Evolutionary conservation across 2,113 vertebrate genomes (phyloP).

Genomic region (Sardina pilchardus): DNA sequence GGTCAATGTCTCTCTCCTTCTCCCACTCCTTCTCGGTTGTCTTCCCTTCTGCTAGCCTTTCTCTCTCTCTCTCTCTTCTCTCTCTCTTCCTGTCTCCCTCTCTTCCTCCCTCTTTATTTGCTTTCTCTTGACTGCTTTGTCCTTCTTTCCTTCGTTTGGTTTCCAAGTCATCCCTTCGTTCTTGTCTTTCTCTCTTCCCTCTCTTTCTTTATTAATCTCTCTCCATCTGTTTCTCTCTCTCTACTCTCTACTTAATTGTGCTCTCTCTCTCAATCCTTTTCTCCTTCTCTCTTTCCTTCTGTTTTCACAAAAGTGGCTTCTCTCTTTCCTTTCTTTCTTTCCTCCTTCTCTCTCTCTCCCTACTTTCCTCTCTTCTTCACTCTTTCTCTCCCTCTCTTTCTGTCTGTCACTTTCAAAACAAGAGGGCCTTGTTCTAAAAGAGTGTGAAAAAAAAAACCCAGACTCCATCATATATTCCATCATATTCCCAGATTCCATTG

Average conservation of each 20-base stretch:
- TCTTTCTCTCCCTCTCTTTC: background rate
- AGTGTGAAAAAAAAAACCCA: constrained; percentile 7
- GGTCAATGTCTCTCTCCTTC: background rate
- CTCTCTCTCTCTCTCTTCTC: background rate
- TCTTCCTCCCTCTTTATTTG: background rate
- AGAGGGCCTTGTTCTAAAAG: background rate
- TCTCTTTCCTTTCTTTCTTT: background rate
- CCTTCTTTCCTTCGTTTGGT: background rate
- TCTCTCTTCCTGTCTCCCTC: background rate
- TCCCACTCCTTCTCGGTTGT: background rate
- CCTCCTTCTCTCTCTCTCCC: background rate
- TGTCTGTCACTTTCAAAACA: constrained; percentile 12
- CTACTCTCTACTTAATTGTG: background rate
- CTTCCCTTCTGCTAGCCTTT: background rate
- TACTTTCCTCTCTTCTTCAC: background rate
- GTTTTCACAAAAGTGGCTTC: background rate
- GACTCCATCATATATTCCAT: background rate
- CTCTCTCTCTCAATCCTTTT: background rate
- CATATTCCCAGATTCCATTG: constrained; percentile 38
- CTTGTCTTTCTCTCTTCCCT: too few relatives aligned
- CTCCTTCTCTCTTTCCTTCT: background rate
- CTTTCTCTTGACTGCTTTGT: background rate
- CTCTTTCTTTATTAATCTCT: too few relatives aligned
- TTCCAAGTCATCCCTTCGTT: too few relatives aligned
- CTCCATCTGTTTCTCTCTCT: background rate